Conservation (phyloP, 2,888 invertebrate species). For the Heteromurus nitidus region DNA sequence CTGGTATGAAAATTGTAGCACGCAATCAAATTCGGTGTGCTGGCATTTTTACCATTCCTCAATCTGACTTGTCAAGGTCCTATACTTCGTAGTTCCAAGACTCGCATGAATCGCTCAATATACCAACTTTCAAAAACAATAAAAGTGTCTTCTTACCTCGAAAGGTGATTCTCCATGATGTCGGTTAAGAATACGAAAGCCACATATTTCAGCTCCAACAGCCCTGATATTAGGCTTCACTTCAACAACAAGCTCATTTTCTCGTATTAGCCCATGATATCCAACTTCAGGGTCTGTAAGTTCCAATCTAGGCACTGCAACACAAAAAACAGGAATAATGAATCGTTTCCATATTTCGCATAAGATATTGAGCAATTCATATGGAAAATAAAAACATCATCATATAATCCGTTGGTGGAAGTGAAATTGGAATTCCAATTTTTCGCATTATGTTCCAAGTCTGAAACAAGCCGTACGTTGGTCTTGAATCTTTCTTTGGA, state of each 20-base stretch:
- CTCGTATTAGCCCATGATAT: constrained; percentile 93
- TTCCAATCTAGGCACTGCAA: constrained; percentile 83
- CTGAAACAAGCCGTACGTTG: background rate
- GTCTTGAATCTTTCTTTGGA: constrained; percentile 2
- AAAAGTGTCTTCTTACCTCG: constrained; percentile 83
- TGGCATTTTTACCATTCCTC: too few relatives aligned
- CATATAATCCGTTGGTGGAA: constrained; percentile 1
- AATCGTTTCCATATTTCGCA: too few relatives aligned
- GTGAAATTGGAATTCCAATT: constrained; percentile 28
- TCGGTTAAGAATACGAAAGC: constrained; percentile 92
- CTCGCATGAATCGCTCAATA: too few relatives aligned
- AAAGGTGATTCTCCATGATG: constrained; percentile 96
- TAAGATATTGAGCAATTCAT: constrained; percentile 3
- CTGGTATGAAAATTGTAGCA: too few relatives aligned
- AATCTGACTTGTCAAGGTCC: too few relatives aligned
- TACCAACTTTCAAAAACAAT: too few relatives aligned
- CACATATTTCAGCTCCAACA: constrained; percentile 86
- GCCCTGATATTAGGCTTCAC: constrained; percentile 94
- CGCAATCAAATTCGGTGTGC: too few relatives aligned
- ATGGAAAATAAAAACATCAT: constrained; percentile 5
- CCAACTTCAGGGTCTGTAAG: constrained; percentile 88
- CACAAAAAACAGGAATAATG: background rate
- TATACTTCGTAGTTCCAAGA: too few relatives aligned
- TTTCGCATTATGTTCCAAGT: constrained; percentile 30
- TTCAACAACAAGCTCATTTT: constrained; percentile 94